Evolutionary conservation across 92 coral and sea anemone species (phyloP), one percentile per base, ranked within the genome.

Genomic region (Umimayanthus chanpuru): DNA sequence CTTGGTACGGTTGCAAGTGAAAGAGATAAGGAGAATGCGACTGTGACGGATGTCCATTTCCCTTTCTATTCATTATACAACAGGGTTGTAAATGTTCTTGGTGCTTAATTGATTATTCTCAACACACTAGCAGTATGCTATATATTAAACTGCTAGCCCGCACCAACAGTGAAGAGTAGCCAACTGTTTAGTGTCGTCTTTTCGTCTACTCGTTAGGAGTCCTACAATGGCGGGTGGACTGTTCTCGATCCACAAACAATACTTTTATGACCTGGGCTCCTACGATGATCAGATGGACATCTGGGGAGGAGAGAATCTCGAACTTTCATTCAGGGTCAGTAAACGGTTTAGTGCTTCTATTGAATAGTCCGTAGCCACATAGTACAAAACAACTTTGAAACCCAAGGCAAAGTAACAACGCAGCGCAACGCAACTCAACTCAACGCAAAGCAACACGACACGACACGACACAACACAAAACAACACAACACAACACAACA

Each of bases 161-260:
- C 21, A 49, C 5, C 6, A 25, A 39, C 23, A n/a, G 55, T 5
- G 14, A 40, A 39, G 12, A 6, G n/a, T 11, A 77, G 14, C 49
- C 3, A 38, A 6, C 20, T 21, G 49, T 18, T n/a, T 20, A 2
- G 8, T 76, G 25, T 77, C 30, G 58, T 6, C 1, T 20, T 7
- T 25, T 14, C 0, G 5, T 77, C 0, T 77, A 41, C 55, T 12
- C 43, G 20, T 77, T 44, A 94, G 98, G 88, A 91, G 96, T 81
- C 98, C 98, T 5, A 94, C 98, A 12, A 94, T 94, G 98, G 98
- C 98, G 23, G 98, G 98, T 25, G 98, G 98, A 44, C 88, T 94
- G 47, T 94, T 94, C 72, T 76, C 98, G 20, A 94, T 94, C 81
- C 93, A 94, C 81, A 94, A 94, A 81, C 93, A 93, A 77, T 94